Conservation (phyloP, 2,113 vertebrate species). For the Colossoma macropomum region DNA sequence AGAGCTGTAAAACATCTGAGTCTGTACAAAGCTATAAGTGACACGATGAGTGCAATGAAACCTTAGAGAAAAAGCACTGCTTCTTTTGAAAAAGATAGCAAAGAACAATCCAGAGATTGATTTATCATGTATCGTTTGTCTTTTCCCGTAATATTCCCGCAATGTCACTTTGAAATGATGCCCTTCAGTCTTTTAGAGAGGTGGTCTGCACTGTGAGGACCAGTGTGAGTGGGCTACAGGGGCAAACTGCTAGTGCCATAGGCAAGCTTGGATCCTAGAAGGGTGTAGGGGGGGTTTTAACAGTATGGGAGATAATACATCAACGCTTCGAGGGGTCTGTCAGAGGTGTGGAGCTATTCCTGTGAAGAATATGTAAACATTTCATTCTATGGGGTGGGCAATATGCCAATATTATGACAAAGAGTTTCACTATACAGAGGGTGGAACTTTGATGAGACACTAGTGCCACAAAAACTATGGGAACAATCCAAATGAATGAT, state of each 20-base stretch:
- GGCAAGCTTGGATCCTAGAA: constrained; percentile 27
- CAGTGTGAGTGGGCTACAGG: not conserved
- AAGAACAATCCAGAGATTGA: constrained; percentile 70
- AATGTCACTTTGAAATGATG: constrained; percentile 64
- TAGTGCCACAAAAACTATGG: too few relatives aligned
- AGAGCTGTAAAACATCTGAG: constrained; percentile 29
- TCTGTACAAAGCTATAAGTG: constrained; percentile 43
- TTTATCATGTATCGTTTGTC: constrained; percentile 34
- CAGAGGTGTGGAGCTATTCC: not conserved
- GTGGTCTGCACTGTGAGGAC: not conserved
- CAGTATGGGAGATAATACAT: not conserved
- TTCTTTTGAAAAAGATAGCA: constrained; percentile 53
- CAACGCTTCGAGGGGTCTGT: not conserved
- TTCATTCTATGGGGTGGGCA: not conserved
- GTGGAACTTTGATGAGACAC: too few relatives aligned
- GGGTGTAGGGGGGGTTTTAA: constrained; percentile 12
- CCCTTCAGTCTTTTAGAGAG: constrained; percentile 27
- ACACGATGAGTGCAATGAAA: constrained; percentile 46
- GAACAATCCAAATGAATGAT: too few relatives aligned
- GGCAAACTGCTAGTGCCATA: constrained; percentile 38
- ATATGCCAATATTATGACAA: not conserved
- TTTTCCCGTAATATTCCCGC: constrained; percentile 47
- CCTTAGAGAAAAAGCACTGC: constrained; percentile 28
- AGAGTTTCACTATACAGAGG: too few relatives aligned
- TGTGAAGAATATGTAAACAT: not conserved